Evolutionary conservation across 2,888 invertebrate species (phyloP), one percentile per base, ranked within the genome.

Genomic region (Thelaira solivaga): DNA sequence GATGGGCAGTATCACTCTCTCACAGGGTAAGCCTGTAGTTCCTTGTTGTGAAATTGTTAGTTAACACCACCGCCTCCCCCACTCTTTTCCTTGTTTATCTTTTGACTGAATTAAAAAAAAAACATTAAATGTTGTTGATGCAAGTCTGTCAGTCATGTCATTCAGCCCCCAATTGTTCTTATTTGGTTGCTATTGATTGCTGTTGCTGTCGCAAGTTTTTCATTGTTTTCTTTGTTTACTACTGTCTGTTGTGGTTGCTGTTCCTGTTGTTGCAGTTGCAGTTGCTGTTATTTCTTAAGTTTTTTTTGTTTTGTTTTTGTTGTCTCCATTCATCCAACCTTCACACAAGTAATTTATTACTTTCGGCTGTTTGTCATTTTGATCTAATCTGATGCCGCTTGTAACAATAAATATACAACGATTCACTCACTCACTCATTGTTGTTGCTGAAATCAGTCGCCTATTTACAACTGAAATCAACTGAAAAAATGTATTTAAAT

Each of bases 331-430:
- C 74, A 75, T 75, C 78, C 65, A 78, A 65, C 69, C 74, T 78
- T 75, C 78, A 65, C 78, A 78, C 74, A 45, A 72, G 45, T 81
- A 80, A 81, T 82, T 82, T 82, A 82, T 82, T 81, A 76, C 81
- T 80, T 81, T 80, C 81, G 82, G 73, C 81, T 82, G 82, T 80
- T 81, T 82, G 81, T 81, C 81, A 81, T 81, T 81, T 69, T 79
- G 80, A 82, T 81, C 80, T 76, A 80, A 81, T 81, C 80, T 80
- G 80, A 79, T 69, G 78, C 78, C 78, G 74, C 55, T 78, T 34
- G 57, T 68, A 67, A 67, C 65, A 76, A 76, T 61, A 57, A 71
- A 65, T 59, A 49, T 34, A 36, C n/a, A 31, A 7, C 4, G 13
- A 36, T 5, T 36, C 8, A 57, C 18, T 39, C 34, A 26, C 10